Evolutionary conservation across 2,113 vertebrate genomes (phyloP), one percentile per base, ranked within the genome.

Genomic region (Garra rufa): DNA sequence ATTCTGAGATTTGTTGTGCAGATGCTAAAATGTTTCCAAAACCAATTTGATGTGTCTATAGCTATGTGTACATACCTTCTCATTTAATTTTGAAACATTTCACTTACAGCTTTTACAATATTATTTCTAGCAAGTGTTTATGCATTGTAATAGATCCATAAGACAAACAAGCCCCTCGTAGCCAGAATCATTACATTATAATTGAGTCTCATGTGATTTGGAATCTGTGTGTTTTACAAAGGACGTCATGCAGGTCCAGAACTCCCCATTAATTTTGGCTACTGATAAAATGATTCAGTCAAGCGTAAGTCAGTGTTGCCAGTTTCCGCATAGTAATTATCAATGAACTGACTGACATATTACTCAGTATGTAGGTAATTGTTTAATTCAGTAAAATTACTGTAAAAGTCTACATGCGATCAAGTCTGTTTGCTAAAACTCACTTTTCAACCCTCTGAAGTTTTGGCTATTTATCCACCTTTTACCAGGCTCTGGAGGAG

Each of bases 401-500:
- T 9, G 8, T 48, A 74, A 17, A 48, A 9, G n/a, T 74, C 44
- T 44, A 14, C 26, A 9, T 24, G 14, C 50, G 15, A 8, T 75
- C 4, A 76, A n/a, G 30, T n/a, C 5, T 76, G 7, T 57, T 77
- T 1, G 7, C 1, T 38, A 21, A n/a, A 76, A n/a, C 28, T n/a
- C 46, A 34, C 17, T 76, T 71, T 24, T 6, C 41, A 24, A 6
- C 67, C 21, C 21, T 6, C 9, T 71, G 11, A 43, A 44, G 41
- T 73, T 46, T 73, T 73, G 19, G 9, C 8, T 11, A 78, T 19
- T 19, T 30, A 24, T 76, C 30, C 26, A 24, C 7, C 21, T 30
- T 26, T 0, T 43, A 77, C 46, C 63, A 95, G 93, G 88, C 90
- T 71, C 86, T 94, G 1, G 92, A 94, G 50, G 94, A 95, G 73